Percentiles rank a stretch among this genome's conserved stretches.
phyloP scores from a whole-genome alignment of 2,113 vertebrate species.

The Caracal caracal region DNA sequence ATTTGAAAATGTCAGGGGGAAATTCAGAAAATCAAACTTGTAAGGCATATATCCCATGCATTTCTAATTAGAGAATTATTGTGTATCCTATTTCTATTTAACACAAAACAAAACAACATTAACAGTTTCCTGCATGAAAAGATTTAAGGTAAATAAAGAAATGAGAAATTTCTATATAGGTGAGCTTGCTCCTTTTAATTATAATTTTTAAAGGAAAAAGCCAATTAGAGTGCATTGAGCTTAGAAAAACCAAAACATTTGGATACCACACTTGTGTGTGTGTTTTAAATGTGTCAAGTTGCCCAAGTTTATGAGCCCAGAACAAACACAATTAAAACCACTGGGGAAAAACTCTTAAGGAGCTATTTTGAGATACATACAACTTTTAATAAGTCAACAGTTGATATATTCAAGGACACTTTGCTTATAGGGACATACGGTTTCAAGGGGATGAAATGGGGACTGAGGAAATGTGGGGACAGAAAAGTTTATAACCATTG shows the following conservation, averaged over 20 bases:
- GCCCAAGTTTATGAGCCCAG: slow-evolving; percentile 40
- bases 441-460: background rate
- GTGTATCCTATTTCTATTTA: slow-evolving; percentile 53
- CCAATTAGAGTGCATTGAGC: slow-evolving; percentile 39
- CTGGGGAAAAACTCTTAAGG: background rate
- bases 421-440: background rate
- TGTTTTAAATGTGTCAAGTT: slow-evolving; percentile 46
- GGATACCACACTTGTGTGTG: slow-evolving; percentile 9
- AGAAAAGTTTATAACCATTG: background rate
- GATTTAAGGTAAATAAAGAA: slow-evolving; percentile 69
- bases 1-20: slow-evolving; percentile 67
- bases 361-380: slow-evolving; percentile 38
- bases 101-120: slow-evolving; percentile 46
- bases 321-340: slow-evolving; percentile 71
- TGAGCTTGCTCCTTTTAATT: slow-evolving; percentile 62
- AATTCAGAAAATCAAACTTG: slow-evolving; percentile 62
- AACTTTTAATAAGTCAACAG: slow-evolving; percentile 50
- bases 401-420: slow-evolving; percentile 26
- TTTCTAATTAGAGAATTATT: slow-evolving; percentile 66
- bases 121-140: slow-evolving; percentile 63
- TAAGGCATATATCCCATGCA: slow-evolving; percentile 11
- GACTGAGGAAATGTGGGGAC: background rate
- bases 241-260: slow-evolving; percentile 58
- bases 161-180: slow-evolving; percentile 58
- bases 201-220: slow-evolving; percentile 64